phyloP scores from a whole-genome alignment of 2,797 vertebrate genomes.

The Trichosurus vulpecula region DNA sequence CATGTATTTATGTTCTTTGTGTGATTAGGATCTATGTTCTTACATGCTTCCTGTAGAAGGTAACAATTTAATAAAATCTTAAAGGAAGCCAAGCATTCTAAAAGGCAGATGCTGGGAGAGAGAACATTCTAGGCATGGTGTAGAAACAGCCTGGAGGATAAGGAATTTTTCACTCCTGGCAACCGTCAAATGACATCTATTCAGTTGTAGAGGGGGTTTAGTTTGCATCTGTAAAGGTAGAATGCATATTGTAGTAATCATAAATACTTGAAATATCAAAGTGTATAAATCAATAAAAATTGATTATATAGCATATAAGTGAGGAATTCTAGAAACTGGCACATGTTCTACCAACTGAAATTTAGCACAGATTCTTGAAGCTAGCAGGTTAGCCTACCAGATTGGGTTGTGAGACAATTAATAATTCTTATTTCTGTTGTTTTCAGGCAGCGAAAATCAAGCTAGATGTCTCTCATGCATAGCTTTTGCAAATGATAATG shows the following conservation, averaged over 20 bases:
- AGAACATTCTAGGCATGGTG: neutral
- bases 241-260: neutral
- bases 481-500: neutral
- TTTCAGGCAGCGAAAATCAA: neutral
- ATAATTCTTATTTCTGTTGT: neutral
- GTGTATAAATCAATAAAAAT: neutral
- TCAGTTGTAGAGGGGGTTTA: neutral
- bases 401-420: neutral
- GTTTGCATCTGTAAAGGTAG: neutral
- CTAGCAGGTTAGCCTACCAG: neutral
- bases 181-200: neutral
- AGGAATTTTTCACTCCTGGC: neutral
- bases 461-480: neutral
- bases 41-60: neutral
- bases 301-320: neutral
- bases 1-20: neutral
- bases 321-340: neutral
- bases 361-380: neutral
- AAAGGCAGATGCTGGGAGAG: neutral
- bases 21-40: neutral
- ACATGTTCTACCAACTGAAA: neutral
- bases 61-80: neutral
- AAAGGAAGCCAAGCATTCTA: neutral
- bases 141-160: neutral
- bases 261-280: neutral